These are phyloP conservation scores for Bombylius major DNA, from an alignment of 2,888 invertebrate species.

Conservation along the genomic window DNA sequence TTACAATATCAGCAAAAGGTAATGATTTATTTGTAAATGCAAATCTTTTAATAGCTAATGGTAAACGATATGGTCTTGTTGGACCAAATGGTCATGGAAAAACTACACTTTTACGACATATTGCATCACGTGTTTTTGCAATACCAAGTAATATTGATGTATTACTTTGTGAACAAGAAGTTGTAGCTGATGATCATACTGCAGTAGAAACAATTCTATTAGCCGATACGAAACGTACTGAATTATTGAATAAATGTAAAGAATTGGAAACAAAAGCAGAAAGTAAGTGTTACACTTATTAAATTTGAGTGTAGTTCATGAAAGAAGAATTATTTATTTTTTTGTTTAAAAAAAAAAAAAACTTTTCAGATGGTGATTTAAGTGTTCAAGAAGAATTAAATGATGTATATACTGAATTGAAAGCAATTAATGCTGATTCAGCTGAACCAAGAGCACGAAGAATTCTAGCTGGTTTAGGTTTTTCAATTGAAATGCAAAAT, in stretches of 20 bases:
- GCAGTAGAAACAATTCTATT: conserved; percentile 90
- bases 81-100: conserved; percentile 99
- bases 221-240: conserved; percentile 80
- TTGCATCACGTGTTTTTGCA: conserved; percentile 78
- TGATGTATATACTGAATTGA: conserved; percentile 86
- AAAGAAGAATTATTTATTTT: not conserved
- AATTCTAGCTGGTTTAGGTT: conserved; percentile 94
- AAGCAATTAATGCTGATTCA: conserved; percentile 94
- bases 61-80: conserved; percentile 91
- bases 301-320: not conserved
- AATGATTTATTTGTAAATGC: conserved; percentile 96
- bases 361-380: conserved; percentile 47
- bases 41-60: conserved; percentile 80
- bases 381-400: conserved; percentile 66
- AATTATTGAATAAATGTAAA: conserved; percentile 69
- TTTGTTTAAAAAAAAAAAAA: not conserved
- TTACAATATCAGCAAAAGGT: conserved; percentile 94
- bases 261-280: conserved; percentile 63
- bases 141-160: conserved; percentile 94
- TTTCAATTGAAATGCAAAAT: conserved; percentile 79
- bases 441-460: conserved; percentile 93
- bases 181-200: conserved; percentile 83
- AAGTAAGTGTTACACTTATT: conserved; percentile 5
- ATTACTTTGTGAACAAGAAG: conserved; percentile 95
- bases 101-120: conserved; percentile 88